Evolutionary conservation across 2,888 invertebrate genomes (phyloP), one percentile per base, ranked within the genome.

Genomic region (Polydrusus tereticollis): DNA sequence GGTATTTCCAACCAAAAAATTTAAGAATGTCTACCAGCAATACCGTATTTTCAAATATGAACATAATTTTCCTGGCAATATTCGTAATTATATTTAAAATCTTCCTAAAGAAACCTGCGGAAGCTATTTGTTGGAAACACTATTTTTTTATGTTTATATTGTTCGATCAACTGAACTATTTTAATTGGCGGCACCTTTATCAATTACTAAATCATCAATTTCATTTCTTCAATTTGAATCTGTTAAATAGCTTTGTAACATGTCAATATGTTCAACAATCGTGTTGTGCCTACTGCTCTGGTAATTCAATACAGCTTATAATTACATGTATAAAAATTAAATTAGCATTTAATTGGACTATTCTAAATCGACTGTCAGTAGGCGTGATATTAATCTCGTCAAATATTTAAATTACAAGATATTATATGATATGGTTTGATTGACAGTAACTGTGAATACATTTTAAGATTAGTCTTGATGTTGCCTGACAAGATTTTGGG

Each of bases 181-280:
- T 69, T 69, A 69, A 69, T 69, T 69, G 62, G 62, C 68, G 55
- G 62, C 29, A 50, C 18, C 55, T 60, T 52, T 62, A 26, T 38
- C 36, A 68, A 68, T 59, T 59, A 60, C n/a, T 36, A 0, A 59
- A 59, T 50, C 50, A 60, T 20, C 47, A 60, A 66, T 66, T 21
- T 43, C 33, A 63, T 63, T 43, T 63, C 63, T 20, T 12, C 21
- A 47, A 47, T 47, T n/a, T n/a, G 47, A 5, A 23, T 47, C 23
- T 47, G 47, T 47, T 47, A 47, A 47, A 23, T 47, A 47, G 47
- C 20, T 23, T 23, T 8, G n/a, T 23, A 41, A 29, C 26, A 20
- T 29, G 29, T 26, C 14, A 62, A 23, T 29, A 47, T 62, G 41
- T 29, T 62, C 47, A 29, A 47, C 18, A 62, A 23, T 43, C 26